Evolutionary conservation across 64 coral and sea anemone species (phyloP).

Genomic region (Catalaphyllia jardinei): DNA sequence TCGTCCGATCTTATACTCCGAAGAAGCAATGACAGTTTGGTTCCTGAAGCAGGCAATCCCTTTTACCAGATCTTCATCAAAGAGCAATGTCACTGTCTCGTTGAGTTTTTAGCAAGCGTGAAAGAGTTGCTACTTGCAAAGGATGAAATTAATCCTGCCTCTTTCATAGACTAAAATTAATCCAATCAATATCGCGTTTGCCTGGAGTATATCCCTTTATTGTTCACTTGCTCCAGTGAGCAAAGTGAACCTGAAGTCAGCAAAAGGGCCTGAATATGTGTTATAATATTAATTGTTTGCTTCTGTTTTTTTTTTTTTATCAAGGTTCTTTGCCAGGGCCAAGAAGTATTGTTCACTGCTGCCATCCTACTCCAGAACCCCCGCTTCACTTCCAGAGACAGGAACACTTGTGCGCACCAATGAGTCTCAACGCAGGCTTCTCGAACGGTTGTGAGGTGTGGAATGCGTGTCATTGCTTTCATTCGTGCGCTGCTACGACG

Average conservation of each 20-base stretch:
- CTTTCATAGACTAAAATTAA: neutral
- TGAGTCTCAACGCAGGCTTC: neutral
- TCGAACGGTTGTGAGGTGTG: neutral
- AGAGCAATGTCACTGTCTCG: neutral
- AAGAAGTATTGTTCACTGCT: constrained; percentile 26
- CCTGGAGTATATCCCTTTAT: neutral
- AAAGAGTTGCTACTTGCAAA: neutral
- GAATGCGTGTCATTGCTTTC: constrained; percentile 20
- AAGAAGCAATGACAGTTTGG: neutral
- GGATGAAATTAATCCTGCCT: neutral
- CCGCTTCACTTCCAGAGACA: constrained; percentile 22
- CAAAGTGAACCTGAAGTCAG: neutral
- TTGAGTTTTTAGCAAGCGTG: neutral
- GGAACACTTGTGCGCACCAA: constrained; percentile 7
- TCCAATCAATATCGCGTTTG: neutral
- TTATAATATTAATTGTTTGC: neutral
- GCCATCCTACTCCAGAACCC: neutral
- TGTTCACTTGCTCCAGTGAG: neutral
- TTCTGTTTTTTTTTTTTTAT: neutral
- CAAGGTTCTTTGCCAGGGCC: neutral
- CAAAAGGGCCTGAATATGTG: too few relatives aligned
- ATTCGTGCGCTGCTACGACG: constrained; percentile 23
- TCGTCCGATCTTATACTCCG: neutral
- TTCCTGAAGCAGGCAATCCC: neutral
- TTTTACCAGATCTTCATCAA: neutral